phyloP scores from a whole-genome alignment of 2,113 vertebrate genomes.

The Acrocephalus arundinaceus region DNA sequence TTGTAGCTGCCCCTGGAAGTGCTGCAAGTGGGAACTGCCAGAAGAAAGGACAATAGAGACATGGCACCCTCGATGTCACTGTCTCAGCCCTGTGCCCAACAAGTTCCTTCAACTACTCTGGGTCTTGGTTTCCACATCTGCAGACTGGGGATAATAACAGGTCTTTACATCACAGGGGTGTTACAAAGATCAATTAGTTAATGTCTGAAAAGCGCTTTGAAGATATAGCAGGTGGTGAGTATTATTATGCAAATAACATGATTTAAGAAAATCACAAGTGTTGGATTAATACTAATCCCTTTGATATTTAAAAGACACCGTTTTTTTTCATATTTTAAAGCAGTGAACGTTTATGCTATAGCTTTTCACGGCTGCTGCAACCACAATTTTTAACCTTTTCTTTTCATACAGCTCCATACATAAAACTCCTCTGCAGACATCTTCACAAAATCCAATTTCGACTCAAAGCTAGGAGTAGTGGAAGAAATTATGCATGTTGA shows the following conservation, averaged over 20 bases:
- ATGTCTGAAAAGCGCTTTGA: slow-evolving; percentile 58
- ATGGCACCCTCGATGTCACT: accelerated
- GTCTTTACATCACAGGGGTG: slow-evolving; percentile 49
- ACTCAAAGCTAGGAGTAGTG: not conserved
- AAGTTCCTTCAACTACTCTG: slow-evolving; percentile 18
- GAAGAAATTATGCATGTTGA: slow-evolving; percentile 40
- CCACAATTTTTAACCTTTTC: slow-evolving; percentile 54
- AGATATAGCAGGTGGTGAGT: slow-evolving; percentile 58
- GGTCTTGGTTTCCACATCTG: slow-evolving; percentile 37
- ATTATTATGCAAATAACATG: slow-evolving; percentile 60
- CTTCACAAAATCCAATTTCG: not conserved
- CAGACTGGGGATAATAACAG: slow-evolving; percentile 51
- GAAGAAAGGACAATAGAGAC: not conserved
- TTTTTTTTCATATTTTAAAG: slow-evolving; percentile 66
- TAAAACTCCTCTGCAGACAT: slow-evolving; percentile 6
- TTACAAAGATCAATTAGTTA: slow-evolving; percentile 65
- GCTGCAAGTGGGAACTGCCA: not conserved
- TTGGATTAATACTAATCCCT: slow-evolving; percentile 65
- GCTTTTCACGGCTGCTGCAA: not conserved
- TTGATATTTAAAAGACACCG: slow-evolving; percentile 63
- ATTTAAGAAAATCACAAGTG: slow-evolving; percentile 67
- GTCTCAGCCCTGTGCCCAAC: not conserved
- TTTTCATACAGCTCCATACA: not conserved
- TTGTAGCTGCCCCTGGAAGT: not conserved
- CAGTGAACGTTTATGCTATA: not conserved